A percentile compares a stretch with the other conserved stretches of the same genome.
Conservation (phyloP, 1,140 invertebrate genomes). For the Babylonia areolata region DNA sequence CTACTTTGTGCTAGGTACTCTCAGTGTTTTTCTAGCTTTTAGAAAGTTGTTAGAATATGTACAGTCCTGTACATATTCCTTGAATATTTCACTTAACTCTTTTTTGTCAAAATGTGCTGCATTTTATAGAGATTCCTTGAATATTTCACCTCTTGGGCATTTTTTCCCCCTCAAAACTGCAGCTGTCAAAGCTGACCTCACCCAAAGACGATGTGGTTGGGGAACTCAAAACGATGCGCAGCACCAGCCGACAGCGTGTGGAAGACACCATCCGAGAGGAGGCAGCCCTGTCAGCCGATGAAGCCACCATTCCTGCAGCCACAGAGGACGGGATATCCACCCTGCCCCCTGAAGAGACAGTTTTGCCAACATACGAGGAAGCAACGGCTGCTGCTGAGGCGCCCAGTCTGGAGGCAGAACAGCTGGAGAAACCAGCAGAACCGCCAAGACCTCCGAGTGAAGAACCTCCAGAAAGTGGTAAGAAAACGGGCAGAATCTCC, state of each 20-base stretch:
- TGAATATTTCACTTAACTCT: too few relatives aligned
- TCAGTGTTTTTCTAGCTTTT: too few relatives aligned
- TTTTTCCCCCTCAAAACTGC: too few relatives aligned
- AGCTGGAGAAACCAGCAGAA: conserved; percentile 32
- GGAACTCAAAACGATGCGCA: conserved; percentile 58
- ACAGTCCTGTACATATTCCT: too few relatives aligned
- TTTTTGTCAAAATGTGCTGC: too few relatives aligned
- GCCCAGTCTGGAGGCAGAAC: neutral
- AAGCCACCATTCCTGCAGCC: neutral
- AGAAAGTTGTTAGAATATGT: too few relatives aligned
- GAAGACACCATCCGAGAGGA: conserved; percentile 57
- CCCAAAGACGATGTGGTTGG: conserved; percentile 62
- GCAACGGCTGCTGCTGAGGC: neutral
- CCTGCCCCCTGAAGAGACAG: conserved; percentile 46
- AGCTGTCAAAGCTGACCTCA: conserved; percentile 60
- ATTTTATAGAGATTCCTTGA: too few relatives aligned
- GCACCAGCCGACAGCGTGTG: conserved; percentile 56
- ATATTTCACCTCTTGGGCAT: too few relatives aligned
- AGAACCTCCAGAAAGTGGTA: conserved; percentile 34
- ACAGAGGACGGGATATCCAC: conserved; percentile 54
- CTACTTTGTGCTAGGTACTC: too few relatives aligned
- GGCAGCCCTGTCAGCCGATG: conserved; percentile 39
- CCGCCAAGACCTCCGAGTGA: neutral
- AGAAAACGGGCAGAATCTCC: too few relatives aligned
- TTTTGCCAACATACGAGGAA: neutral